Conservation (phyloP, 2,888 invertebrate genomes). For the Mantis religiosa region DNA sequence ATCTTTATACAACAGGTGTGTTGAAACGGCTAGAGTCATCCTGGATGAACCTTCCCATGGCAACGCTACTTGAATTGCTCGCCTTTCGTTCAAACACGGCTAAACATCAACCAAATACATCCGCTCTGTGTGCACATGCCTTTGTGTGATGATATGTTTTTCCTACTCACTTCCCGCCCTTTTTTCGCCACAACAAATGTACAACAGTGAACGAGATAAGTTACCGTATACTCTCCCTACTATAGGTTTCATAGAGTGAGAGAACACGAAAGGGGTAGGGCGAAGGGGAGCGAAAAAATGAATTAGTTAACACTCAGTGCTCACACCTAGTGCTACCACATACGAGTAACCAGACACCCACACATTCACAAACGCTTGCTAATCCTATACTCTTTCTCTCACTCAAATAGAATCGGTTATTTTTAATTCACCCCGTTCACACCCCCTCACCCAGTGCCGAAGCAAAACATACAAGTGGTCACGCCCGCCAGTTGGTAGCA, state of each 20-base stretch:
- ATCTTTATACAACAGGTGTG: neutral
- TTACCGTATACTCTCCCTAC: neutral
- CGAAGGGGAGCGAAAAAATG: slow-evolving; percentile 8
- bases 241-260: slow-evolving; percentile 3
- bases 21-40: neutral
- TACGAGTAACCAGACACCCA: neutral
- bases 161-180: neutral
- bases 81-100: neutral
- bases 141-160: neutral
- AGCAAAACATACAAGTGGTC: slow-evolving; percentile 16
- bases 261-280: neutral
- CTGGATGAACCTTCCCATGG: neutral
- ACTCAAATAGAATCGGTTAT: slow-evolving; percentile 30
- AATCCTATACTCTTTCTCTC: slow-evolving; percentile 10
- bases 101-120: neutral
- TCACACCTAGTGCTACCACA: neutral
- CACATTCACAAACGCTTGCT: neutral
- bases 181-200: slow-evolving; percentile 15
- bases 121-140: neutral
- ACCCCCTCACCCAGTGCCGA: neutral
- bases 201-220: neutral
- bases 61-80: neutral
- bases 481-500: neutral
- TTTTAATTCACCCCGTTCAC: slow-evolving; percentile 22
- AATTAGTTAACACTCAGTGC: slow-evolving; percentile 22